Base-by-base conservation (phyloP, 2,113 vertebrate genomes). In the Rhinoderma darwinii region DNA sequence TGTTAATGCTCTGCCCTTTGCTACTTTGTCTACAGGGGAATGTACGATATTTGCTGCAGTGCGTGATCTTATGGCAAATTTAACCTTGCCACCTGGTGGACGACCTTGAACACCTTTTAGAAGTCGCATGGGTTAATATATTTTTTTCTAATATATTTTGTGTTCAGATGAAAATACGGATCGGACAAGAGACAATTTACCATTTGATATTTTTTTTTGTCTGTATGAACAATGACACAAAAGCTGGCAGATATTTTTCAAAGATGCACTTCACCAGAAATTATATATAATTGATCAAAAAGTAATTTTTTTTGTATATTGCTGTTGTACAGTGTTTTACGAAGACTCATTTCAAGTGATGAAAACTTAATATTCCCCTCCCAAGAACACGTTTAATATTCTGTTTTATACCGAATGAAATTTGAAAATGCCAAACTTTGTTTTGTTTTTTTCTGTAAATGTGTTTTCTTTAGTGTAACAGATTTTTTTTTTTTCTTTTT, bases 1-100 rank as follows among this genome's bases (percentile, higher is more conserved):
- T 30, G n/a, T 32, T 77, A 77, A 77, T n/a, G 27, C 44, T 30
- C 6, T 54, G 27, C 17, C 37, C 44, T 30, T 27, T 47, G n/a
- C 37, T 90, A 93, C 92, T 92, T 90, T 90, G 91, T 90, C 90
- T 92, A 89, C 92, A 99, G 98, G 98, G 92, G 98, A 99, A 95
- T 99, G 98, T 93, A 99, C 98, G 89, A 99, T 99, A 96, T 99
- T 97, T 95, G 96, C 97, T 83, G 97, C 98, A 86, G 98, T 99
- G 93, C 97, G 98, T 88, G 98, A 99, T 93, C 96, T 99, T 94
- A 99, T 99, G 98, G 95, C 95, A 93, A 99, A 96, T 95, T 96
- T 99, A 90, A 94, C 95, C 82, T 94, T 99, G 92, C 95, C 96
- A 89, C 96, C 97, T 89, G 96, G 96, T 91, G 96, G 96, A 90